Evolutionary conservation across 2,113 vertebrate genomes (phyloP), one percentile per base, ranked within the genome.

Genomic region (Sclerurus mexicanus): DNA sequence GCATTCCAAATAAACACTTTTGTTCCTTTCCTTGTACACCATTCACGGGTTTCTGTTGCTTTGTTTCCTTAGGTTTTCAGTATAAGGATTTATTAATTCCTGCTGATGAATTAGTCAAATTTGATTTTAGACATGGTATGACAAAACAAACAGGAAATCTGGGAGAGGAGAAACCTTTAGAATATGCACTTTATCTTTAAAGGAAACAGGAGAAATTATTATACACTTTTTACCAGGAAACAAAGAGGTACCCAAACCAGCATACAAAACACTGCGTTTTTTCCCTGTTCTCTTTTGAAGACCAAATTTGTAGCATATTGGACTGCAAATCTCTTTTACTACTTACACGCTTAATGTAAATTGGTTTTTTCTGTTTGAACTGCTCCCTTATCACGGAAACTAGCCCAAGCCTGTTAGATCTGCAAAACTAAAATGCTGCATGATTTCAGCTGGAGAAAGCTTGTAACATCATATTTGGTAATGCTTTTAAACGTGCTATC

Each of bases 141-240:
- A 95, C 82, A 77, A 87, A 91, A 64, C 21, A 95, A 94, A 96
- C 40, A 69, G 18, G 66, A 96, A 90, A 89, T 40, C 39, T 24
- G 31, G 31, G 77, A 94, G 37, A 66, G 30, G 56, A 72, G 84
- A 50, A 80, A 50, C 42, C 47, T 33, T 19, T 31, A 59, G 39
- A 91, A 62, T 25, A 85, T 13, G 22, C 21, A 71, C 39, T 56
- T 95, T 73, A 89, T 78, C 80, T 85, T 58, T 49, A 95, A 82
- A 79, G 53, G 62, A 71, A 95, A 74, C 23, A 42, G 21, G 24
- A 84, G 33, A 85, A 92, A 79, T 56, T 39, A 62, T 42, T 21
- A 42, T 22, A 64, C 2, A 22, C 37, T 87, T 87, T 68, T 78
- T 60, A 80, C 21, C 40, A 39, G 35, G 11, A 92, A 93, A 87